A percentile compares a stretch with the other conserved stretches of the same genome.
Evolutionary conservation across 2,113 vertebrate species (phyloP).

Genomic region (Periophthalmodon schlosseri): DNA sequence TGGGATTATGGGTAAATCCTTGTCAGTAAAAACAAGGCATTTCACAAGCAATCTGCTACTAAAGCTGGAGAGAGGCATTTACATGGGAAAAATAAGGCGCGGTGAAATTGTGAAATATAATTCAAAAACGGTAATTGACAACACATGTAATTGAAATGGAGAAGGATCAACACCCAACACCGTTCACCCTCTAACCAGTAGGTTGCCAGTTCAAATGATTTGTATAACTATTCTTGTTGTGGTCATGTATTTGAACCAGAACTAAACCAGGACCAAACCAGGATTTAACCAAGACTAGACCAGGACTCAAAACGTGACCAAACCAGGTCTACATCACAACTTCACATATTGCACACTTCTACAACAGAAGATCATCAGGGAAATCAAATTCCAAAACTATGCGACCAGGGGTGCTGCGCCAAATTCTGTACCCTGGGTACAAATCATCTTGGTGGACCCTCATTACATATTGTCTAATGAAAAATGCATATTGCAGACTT

Average conservation of each 20-base stretch:
- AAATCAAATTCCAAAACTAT: background rate
- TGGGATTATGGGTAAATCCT: slow-evolving; percentile 3
- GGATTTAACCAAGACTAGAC: too few species aligned
- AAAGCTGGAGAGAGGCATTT: background rate
- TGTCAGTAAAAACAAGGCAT: background rate
- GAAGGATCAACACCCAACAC: background rate
- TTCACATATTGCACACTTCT: background rate
- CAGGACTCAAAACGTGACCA: background rate
- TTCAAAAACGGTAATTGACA: background rate
- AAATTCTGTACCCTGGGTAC: too few species aligned
- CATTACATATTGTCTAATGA: too few species aligned
- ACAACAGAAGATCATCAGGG: background rate
- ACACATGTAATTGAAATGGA: background rate
- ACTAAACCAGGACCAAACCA: too few species aligned
- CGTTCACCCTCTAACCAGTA: too few species aligned
- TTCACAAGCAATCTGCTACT: background rate
- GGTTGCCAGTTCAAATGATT: too few species aligned
- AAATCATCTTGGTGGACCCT: too few species aligned
- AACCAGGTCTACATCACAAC: too few species aligned
- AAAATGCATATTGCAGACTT: too few species aligned
- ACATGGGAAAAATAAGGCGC: background rate
- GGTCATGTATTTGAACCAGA: too few species aligned
- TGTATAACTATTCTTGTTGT: too few species aligned
- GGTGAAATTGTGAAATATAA: background rate
- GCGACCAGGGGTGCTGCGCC: background rate